Percentiles rank a stretch among this genome's conserved stretches.
Conservation (phyloP, 2,113 vertebrate species). For the Pollachius pollachius region DNA sequence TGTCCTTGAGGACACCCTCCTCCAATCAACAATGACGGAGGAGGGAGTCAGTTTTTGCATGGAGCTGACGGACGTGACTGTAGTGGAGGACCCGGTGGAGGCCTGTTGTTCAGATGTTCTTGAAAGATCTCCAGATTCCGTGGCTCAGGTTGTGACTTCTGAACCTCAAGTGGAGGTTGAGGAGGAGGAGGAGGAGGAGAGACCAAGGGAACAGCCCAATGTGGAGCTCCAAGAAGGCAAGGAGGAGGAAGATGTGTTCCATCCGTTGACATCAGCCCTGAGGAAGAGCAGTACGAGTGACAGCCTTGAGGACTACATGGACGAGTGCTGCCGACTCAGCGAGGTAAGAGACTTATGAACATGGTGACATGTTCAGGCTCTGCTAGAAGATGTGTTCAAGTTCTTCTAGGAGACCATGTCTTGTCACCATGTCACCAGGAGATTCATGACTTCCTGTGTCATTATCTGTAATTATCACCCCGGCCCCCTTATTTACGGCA, state of each 20-base stretch:
- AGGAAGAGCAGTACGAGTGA: constrained; percentile 74
- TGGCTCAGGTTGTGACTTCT: not conserved
- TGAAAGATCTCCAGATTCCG: too few relatives aligned
- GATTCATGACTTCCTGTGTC: constrained; percentile 10
- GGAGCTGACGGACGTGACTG: constrained; percentile 18
- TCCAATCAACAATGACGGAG: not conserved
- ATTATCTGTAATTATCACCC: constrained; percentile 31
- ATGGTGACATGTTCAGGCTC: not conserved
- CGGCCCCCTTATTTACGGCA: constrained; percentile 21
- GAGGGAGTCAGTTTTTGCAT: constrained; percentile 19
- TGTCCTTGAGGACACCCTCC: not conserved
- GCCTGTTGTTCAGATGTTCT: too few relatives aligned
- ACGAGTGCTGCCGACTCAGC: constrained; percentile 83
- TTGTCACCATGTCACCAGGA: too few relatives aligned
- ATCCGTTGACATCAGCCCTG: constrained; percentile 46
- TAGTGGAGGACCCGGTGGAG: constrained; percentile 14
- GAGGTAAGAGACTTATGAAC: constrained; percentile 72
- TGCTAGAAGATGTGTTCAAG: too few relatives aligned
- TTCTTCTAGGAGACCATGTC: too few relatives aligned
- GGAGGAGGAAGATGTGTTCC: not conserved
- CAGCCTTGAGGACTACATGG: constrained; percentile 86
- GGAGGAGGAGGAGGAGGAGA: constrained; percentile 46
- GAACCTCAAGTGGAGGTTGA: constrained; percentile 27
- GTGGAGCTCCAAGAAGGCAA: constrained; percentile 31
- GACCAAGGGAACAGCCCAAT: constrained; percentile 30